Base-by-base conservation (phyloP, 2,797 vertebrate genomes). In the Dicrostonyx torquatus region DNA sequence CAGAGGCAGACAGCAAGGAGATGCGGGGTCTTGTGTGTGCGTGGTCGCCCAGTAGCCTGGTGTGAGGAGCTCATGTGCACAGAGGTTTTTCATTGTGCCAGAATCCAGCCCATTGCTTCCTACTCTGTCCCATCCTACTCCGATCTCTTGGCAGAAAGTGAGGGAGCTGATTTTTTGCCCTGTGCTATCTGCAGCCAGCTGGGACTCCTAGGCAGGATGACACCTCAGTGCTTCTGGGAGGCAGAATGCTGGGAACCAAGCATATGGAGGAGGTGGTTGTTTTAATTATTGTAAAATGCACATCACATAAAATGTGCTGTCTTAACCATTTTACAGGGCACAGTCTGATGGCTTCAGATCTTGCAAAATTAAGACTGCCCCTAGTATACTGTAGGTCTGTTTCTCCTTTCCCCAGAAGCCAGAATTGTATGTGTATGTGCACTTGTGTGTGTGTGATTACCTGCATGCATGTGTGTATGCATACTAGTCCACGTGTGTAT, bases 61-160 rank as follows among this genome's bases (percentile, higher is more conserved):
- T 1, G 14, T 22, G 2, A 31, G 13, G 48, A 17, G 62, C 77
- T 22, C 17, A 0, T 0, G 0, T 66, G 83, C 1, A 1, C 77
- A n/a, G 3, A 26, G 17, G 26, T 8, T 64, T n/a, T 20, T 22
- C 43, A 6, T 22, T 73, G 50, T 5, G 3, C 34, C 66, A 43
- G n/a, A 73, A 64, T 62, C 31, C 76, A 50, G 24, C 53, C 17
- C 24, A 45, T 3, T 48, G 53, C 45, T 50, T 34, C 66, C 77
- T 53, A 48, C 78, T 15, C 60, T 80, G n/a, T 31, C 24, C 24
- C 11, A 2, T 45, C 55, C 64, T 50, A 37, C 20, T 45, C 62
- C 72, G 66, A 76, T 84, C 48, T 83, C 58, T 12, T 9, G 43
- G 50, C 76, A 26, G 9, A 89, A 60, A 78, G n/a, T 17, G 22